These are phyloP conservation scores for Papilio gigon DNA, from an alignment of 2,888 invertebrate species.

Conservation along the genomic window DNA sequence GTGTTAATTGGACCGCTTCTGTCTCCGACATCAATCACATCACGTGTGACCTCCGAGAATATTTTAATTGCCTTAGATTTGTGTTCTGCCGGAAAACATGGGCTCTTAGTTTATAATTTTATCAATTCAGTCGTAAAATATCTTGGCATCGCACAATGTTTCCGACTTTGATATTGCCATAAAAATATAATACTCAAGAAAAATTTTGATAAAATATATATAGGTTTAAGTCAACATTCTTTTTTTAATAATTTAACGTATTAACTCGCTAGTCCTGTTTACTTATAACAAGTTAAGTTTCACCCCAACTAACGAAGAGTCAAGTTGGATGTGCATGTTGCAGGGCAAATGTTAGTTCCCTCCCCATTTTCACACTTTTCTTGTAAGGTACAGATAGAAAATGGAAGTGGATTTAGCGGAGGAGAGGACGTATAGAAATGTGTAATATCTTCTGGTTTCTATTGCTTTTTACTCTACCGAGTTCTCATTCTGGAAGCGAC, in stretches of 20 bases:
- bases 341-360: no score
- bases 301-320: no score
- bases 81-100: slow-evolving; percentile 33
- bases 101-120: slow-evolving; percentile 34
- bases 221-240: no score
- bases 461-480: no score
- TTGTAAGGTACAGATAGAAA: no score
- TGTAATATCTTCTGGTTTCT: no score
- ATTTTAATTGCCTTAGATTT: slow-evolving; percentile 38
- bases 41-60: slow-evolving; percentile 13
- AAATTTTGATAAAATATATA: no score
- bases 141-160: slow-evolving; percentile 30
- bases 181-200: slow-evolving; percentile 9
- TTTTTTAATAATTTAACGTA: slow-evolving; percentile 2
- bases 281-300: neutral
- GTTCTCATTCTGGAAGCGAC: no score
- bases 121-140: slow-evolving; percentile 35
- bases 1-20: slow-evolving; percentile 26
- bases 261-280: neutral
- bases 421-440: no score
- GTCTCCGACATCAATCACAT: slow-evolving; percentile 32
- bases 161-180: slow-evolving; percentile 23
- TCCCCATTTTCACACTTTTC: no score
- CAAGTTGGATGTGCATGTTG: no score
- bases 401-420: no score